Conservation (phyloP, 2,113 vertebrate species). For the Struthio camelus region DNA sequence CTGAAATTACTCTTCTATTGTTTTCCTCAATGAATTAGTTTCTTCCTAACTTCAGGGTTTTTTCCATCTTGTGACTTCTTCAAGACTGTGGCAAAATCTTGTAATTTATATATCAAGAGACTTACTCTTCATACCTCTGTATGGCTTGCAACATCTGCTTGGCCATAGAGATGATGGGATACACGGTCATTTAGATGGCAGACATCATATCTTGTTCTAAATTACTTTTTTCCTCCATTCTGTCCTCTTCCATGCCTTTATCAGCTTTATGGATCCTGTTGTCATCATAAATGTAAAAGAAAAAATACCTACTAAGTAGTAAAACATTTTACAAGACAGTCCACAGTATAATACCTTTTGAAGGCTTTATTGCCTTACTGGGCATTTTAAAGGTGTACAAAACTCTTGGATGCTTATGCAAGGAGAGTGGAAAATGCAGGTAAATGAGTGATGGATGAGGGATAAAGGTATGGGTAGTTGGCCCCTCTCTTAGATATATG, state of each 20-base stretch:
- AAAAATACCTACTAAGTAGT: not conserved
- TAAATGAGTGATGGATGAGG: not conserved
- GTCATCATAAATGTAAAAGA: not conserved
- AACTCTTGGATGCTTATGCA: not conserved
- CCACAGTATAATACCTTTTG: not conserved
- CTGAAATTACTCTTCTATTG: constrained; percentile 8
- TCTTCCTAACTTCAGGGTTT: not conserved
- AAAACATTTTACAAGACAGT: not conserved
- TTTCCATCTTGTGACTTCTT: not conserved
- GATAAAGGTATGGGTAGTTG: not conserved
- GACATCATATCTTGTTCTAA: not conserved
- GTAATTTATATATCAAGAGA: not conserved
- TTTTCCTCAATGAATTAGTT: not conserved
- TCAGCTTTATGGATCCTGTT: not conserved
- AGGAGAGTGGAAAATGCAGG: not conserved
- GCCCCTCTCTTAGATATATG: not conserved
- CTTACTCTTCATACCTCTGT: not conserved
- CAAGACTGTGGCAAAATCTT: not conserved
- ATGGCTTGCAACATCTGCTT: not conserved
- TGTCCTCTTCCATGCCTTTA: not conserved
- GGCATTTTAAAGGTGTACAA: not conserved
- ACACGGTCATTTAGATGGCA: not conserved
- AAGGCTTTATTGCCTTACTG: not conserved
- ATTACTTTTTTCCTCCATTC: not conserved
- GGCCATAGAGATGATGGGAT: not conserved